Percentiles rank a stretch among this genome's conserved stretches.
Conservation (phyloP, 1,140 invertebrate species). For the Leptoteleia sp. region DNA sequence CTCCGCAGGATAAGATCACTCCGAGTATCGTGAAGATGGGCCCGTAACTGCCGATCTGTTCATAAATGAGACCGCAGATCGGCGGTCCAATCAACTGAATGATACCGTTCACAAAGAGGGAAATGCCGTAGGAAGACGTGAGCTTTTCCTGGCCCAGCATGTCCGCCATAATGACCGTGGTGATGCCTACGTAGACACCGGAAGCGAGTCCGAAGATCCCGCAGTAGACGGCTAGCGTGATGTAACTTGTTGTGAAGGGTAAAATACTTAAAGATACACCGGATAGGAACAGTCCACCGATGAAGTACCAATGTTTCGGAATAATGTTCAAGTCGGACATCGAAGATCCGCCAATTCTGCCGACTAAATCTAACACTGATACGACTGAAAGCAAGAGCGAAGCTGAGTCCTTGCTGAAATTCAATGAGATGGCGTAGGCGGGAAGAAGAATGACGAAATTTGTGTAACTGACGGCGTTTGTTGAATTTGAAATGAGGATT, state of each 20-base stretch:
- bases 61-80: constrained; percentile 86
- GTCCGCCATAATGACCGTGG: constrained; percentile 92
- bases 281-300: constrained; percentile 88
- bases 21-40: constrained; percentile 88
- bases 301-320: constrained; percentile 90
- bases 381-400: constrained; percentile 89
- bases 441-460: constrained; percentile 92
- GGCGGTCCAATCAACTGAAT: constrained; percentile 90
- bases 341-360: constrained; percentile 89
- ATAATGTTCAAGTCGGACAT: constrained; percentile 87
- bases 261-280: constrained; percentile 87
- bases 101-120: constrained; percentile 90
- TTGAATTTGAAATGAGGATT: constrained; percentile 90
- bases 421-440: constrained; percentile 85
- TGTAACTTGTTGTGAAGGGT: constrained; percentile 83
- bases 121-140: constrained; percentile 91
- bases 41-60: constrained; percentile 84
- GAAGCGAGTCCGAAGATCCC: constrained; percentile 89
- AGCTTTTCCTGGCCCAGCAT: constrained; percentile 91
- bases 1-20: constrained; percentile 86
- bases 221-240: constrained; percentile 85
- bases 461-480: constrained; percentile 91
- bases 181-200: constrained; percentile 92
- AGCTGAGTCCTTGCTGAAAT: constrained; percentile 85
- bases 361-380: constrained; percentile 88